Evolutionary conservation across 1,140 invertebrate genomes (phyloP).

Genomic region (Subanguina moxae): DNA sequence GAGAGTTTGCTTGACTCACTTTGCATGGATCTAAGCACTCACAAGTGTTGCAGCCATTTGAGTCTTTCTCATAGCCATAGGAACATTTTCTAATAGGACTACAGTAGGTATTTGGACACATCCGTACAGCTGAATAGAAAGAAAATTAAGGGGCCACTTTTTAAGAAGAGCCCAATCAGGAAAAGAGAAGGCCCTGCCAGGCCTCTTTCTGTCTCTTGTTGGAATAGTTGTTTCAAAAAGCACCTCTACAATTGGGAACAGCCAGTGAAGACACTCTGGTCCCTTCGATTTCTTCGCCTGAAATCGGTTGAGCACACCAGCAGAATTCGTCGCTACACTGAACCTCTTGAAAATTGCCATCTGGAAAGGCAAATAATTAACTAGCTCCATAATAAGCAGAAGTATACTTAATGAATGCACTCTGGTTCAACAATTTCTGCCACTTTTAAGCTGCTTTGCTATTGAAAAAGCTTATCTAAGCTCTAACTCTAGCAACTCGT

Average conservation of each 20-base stretch:
- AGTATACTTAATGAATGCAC: neutral
- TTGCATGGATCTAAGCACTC: constrained; percentile 49
- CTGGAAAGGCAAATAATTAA: constrained; percentile 23
- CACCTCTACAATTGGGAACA: constrained; percentile 33
- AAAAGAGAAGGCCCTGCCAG: neutral
- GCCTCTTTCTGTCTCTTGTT: neutral
- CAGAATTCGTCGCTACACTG: constrained; percentile 44
- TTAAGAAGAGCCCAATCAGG: too few relatives aligned
- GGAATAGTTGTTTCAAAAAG: neutral
- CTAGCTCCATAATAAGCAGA: neutral
- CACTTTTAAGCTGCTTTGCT: neutral
- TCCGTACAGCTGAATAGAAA: constrained; percentile 29
- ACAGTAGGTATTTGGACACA: constrained; percentile 29
- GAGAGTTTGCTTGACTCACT: constrained; percentile 16
- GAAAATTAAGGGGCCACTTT: too few relatives aligned
- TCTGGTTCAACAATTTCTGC: neutral
- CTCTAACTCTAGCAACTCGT: too few relatives aligned
- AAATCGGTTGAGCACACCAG: constrained; percentile 44
- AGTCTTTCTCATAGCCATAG: constrained; percentile 46
- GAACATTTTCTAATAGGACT: constrained; percentile 23
- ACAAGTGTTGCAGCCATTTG: constrained; percentile 44
- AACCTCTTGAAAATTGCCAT: constrained; percentile 40
- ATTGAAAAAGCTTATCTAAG: too few relatives aligned
- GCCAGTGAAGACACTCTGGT: constrained; percentile 33
- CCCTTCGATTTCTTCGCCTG: constrained; percentile 44